phyloP scores from a whole-genome alignment of 2,888 invertebrate genomes.

The Melolontha melolontha region DNA sequence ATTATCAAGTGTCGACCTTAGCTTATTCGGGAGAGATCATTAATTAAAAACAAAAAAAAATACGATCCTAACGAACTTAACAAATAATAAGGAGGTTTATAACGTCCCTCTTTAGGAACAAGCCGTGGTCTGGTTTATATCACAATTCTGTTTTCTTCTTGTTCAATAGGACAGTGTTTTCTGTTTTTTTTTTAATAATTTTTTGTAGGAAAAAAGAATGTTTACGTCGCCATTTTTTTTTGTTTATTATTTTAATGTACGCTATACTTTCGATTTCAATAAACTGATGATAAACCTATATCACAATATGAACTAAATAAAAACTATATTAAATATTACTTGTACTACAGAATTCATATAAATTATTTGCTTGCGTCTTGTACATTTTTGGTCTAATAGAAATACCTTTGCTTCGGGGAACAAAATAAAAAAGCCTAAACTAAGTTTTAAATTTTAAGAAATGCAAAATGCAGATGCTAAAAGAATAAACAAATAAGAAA shows the following conservation, averaged over 20 bases:
- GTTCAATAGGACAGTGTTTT: slow-evolving; percentile 55
- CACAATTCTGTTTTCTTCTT: slow-evolving; percentile 58
- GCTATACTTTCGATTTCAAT: slow-evolving; percentile 9
- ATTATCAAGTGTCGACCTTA: slow-evolving; percentile 48
- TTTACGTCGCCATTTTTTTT: no score
- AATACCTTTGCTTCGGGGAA: no score
- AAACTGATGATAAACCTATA: slow-evolving; percentile 35
- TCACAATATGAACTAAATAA: slow-evolving; percentile 26
- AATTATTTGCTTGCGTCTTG: no score
- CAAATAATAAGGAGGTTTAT: slow-evolving; percentile 57
- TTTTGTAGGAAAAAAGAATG: slow-evolving; percentile 20
- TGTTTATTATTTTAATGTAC: no score
- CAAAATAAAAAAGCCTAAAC: no score
- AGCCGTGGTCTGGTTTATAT: slow-evolving; percentile 62
- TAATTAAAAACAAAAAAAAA: slow-evolving; percentile 47
- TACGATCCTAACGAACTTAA: slow-evolving; percentile 53
- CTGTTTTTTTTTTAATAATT: slow-evolving; percentile 5
- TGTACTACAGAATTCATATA: slow-evolving; percentile 17
- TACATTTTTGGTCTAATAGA: no score
- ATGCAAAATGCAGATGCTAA: no score
- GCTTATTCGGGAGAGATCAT: slow-evolving; percentile 59
- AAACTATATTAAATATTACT: slow-evolving; percentile 22
- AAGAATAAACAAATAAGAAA: no score
- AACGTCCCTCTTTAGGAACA: slow-evolving; percentile 63
- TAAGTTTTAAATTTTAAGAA: no score